Evolutionary conservation across 2,113 vertebrate species (phyloP).

Genomic region (Chionodraco myersi): DNA sequence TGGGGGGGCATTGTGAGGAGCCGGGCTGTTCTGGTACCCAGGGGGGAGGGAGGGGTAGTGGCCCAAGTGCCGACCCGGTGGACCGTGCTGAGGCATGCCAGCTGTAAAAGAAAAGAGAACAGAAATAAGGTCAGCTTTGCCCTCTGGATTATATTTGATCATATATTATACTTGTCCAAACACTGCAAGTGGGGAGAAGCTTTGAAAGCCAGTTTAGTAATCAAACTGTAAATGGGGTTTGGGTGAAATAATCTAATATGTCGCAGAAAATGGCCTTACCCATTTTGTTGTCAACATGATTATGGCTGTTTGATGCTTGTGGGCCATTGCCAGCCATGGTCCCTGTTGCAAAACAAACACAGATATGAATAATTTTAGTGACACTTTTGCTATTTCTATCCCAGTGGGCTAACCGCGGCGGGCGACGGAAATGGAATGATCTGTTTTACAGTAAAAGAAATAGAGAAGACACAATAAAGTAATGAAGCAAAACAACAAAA

Average conservation of each 20-base stretch:
- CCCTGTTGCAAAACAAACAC: conserved; percentile 66
- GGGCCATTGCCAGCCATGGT: conserved; percentile 80
- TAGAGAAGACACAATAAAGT: neutral
- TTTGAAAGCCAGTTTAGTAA: neutral
- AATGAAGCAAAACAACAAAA: neutral
- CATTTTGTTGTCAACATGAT: conserved; percentile 88
- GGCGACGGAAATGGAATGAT: neutral
- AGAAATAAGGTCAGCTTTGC: neutral
- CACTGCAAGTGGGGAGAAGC: neutral
- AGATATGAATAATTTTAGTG: conserved; percentile 27
- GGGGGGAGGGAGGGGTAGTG: conserved; percentile 92
- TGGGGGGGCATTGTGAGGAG: conserved; percentile 67
- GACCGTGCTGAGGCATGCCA: conserved; percentile 81
- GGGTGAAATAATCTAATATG: neutral
- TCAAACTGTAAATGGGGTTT: neutral
- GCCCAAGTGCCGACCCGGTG: conserved; percentile 84
- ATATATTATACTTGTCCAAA: too few species aligned
- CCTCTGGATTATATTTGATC: too few species aligned
- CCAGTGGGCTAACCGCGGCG: conserved; percentile 27
- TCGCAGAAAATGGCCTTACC: conserved; percentile 81
- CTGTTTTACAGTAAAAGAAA: conserved; percentile 4
- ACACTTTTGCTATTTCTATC: neutral
- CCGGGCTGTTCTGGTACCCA: conserved; percentile 88
- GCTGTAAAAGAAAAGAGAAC: conserved; percentile 46
- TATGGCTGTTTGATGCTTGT: conserved; percentile 85